Percentiles rank a stretch among this genome's conserved stretches.
These are phyloP conservation scores for Morphnarchus princeps DNA, from an alignment of 2,113 vertebrate genomes.

Conservation along the genomic window DNA sequence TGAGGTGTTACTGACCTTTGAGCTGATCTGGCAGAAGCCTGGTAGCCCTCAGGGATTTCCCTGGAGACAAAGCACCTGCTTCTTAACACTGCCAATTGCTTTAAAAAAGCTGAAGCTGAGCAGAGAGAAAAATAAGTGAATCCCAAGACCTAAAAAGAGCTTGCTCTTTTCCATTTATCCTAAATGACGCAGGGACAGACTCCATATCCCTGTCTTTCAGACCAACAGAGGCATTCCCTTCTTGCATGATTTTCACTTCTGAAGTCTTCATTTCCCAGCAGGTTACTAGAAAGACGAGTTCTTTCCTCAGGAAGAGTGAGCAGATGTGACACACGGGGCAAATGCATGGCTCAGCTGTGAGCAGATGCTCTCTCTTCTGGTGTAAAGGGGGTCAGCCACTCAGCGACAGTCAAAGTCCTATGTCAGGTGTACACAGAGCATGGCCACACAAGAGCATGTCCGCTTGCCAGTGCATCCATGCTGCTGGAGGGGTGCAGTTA, in stretches of 20 bases:
- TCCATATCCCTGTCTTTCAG: neutral
- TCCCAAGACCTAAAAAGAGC: neutral
- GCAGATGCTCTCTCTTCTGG: neutral
- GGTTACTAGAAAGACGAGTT: neutral
- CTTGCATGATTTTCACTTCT: neutral
- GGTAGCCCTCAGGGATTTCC: neutral
- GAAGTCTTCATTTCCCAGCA: neutral
- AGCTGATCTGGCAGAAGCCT: neutral
- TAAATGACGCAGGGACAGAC: neutral
- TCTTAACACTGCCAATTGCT: neutral
- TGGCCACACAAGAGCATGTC: neutral
- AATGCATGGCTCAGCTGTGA: neutral
- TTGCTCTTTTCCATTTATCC: neutral
- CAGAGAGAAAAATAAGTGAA: neutral
- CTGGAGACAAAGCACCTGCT: neutral
- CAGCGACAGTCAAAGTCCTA: too few relatives aligned
- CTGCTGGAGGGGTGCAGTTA: neutral
- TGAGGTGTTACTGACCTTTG: neutral
- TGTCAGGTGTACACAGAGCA: neutral
- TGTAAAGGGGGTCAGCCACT: neutral
- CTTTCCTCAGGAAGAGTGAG: neutral
- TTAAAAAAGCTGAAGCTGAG: neutral
- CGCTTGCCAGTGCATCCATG: accelerated
- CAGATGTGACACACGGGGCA: neutral
- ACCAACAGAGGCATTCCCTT: neutral